Conservation (phyloP, 2,797 vertebrate species). For the Rhincodon typus region DNA sequence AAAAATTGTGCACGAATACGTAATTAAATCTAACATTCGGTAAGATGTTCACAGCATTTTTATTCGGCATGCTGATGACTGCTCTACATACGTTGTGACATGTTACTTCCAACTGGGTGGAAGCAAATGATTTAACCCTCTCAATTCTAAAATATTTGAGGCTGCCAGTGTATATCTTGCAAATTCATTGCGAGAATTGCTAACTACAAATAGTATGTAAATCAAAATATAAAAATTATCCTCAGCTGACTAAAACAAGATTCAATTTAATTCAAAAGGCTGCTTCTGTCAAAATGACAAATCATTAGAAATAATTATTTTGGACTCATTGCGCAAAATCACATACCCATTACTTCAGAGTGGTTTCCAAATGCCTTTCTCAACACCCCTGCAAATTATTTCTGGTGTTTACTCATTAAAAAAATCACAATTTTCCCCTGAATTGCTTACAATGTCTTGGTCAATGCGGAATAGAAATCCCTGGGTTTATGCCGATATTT, state of each 20-base stretch:
- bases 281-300: too few relatives aligned
- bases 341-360: background rate
- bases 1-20: background rate
- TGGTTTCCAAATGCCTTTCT: background rate
- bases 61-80: slow-evolving; percentile 11
- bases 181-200: background rate
- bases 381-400: background rate
- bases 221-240: background rate
- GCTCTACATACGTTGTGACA: background rate
- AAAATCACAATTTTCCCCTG: background rate
- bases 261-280: background rate
- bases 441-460: background rate
- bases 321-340: background rate
- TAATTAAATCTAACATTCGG: background rate
- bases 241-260: background rate
- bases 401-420: background rate
- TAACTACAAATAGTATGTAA: background rate
- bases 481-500: background rate
- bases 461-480: background rate
- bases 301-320: background rate
- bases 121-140: slow-evolving; percentile 9
- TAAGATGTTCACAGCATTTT: background rate
- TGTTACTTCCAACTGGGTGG: background rate
- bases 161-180: background rate
- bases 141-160: background rate